Percentiles rank a stretch among this genome's conserved stretches.
Conservation (phyloP, 2,113 vertebrate genomes). For the Pachyramphus minor region DNA sequence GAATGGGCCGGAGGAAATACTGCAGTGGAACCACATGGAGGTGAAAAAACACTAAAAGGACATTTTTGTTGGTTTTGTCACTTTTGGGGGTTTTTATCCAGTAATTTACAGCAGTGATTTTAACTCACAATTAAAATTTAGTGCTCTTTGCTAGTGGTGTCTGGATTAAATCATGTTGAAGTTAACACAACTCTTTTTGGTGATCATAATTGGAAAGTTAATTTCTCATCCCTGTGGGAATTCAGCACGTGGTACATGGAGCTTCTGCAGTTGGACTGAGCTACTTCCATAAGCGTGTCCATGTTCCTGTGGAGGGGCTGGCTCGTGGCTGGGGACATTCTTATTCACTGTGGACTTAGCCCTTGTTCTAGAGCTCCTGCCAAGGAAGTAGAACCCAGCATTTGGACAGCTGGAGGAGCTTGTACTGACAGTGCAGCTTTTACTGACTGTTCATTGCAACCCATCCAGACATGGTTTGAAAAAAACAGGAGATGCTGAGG, state of each 20-base stretch:
- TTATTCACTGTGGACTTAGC: conserved; percentile 17
- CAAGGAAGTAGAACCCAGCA: not conserved
- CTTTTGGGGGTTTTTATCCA: not conserved
- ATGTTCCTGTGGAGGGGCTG: conserved; percentile 9
- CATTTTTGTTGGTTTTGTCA: not conserved
- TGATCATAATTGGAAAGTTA: not conserved
- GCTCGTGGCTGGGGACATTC: not conserved
- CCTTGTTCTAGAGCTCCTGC: conserved; percentile 41
- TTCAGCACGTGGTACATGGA: not conserved
- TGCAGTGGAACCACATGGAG: not conserved
- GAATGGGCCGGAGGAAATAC: not conserved
- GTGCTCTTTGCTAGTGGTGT: not conserved
- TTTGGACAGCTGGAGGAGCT: not conserved
- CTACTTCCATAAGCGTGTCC: not conserved
- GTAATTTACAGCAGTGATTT: not conserved
- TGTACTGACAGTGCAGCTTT: not conserved
- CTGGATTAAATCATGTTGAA: not conserved
- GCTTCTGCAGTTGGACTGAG: not conserved
- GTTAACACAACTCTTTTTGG: not conserved
- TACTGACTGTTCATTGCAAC: not conserved
- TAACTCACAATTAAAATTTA: not conserved
- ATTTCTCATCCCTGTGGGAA: not conserved
- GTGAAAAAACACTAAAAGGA: not conserved
- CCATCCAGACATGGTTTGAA: not conserved
- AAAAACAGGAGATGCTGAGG: not conserved